These are phyloP conservation scores for Sialia sialis DNA, from an alignment of 2,113 vertebrate genomes.

Conservation along the genomic window DNA sequence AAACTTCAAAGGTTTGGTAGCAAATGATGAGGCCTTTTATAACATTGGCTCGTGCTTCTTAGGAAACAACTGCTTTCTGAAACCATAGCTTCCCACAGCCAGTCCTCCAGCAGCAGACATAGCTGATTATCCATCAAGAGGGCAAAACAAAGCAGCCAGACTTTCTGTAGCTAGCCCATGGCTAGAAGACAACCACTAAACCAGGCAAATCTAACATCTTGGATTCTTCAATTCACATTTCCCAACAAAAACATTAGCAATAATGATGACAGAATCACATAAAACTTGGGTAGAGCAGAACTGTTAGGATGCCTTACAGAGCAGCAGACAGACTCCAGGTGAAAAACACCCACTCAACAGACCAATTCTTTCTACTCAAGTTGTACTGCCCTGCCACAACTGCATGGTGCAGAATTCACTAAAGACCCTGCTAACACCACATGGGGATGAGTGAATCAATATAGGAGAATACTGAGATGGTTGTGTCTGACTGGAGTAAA, in stretches of 20 bases:
- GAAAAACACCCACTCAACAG: background rate
- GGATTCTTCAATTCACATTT: background rate
- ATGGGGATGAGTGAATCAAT: background rate
- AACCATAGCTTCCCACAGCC: background rate
- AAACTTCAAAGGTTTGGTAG: constrained; percentile 1
- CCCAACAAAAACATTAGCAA: background rate
- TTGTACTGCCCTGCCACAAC: background rate
- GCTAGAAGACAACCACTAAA: background rate
- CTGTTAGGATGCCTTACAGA: background rate
- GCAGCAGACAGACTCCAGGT: background rate
- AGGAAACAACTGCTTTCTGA: background rate
- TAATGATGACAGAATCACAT: background rate
- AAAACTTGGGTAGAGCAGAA: background rate
- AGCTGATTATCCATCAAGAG: background rate
- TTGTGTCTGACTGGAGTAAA: background rate
- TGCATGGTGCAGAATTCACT: background rate
- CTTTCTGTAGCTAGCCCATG: background rate
- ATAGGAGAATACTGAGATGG: background rate
- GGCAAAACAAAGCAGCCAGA: background rate
- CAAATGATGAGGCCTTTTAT: background rate
- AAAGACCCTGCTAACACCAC: background rate
- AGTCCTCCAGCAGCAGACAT: background rate
- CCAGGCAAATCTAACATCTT: background rate
- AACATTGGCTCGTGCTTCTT: background rate
- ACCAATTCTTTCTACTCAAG: background rate